Percentiles rank a stretch among this genome's conserved stretches.
Evolutionary conservation across 2,797 vertebrate genomes (phyloP).

Genomic region (Silurus aristotelis): DNA sequence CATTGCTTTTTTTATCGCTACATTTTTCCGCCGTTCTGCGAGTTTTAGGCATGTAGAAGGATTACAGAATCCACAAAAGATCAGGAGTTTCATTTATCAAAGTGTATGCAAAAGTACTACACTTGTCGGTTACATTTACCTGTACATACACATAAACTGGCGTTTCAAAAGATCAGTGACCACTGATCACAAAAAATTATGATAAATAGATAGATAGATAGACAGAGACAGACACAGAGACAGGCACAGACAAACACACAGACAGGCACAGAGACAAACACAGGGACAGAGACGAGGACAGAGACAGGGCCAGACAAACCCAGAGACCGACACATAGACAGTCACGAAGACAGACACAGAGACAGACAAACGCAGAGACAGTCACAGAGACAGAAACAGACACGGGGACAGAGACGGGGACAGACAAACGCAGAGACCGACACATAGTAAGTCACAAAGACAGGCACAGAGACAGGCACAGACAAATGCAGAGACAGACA

Average conservation of each 20-base stretch:
- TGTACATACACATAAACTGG: background rate
- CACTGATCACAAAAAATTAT: background rate
- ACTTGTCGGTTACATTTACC: background rate
- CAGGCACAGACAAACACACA: background rate
- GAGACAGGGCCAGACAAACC: background rate
- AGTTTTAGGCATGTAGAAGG: background rate
- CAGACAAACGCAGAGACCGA: background rate
- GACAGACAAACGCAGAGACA: too few species aligned
- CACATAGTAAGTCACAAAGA: background rate
- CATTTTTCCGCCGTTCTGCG: background rate
- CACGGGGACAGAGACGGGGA: accelerated
- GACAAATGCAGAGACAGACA: too few species aligned
- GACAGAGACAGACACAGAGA: background rate
- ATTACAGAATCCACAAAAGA: background rate
- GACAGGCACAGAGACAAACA: background rate
- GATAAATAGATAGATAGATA: background rate
- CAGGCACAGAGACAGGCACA: too few species aligned
- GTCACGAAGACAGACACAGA: background rate
- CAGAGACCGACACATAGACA: background rate
- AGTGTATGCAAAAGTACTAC: too few species aligned
- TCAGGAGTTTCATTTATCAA: background rate
- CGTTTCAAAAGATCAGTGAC: background rate
- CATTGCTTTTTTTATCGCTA: background rate
- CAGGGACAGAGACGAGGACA: background rate
- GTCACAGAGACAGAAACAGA: background rate